Evolutionary conservation across 2,888 invertebrate genomes (phyloP), one percentile per base, ranked within the genome.

Genomic region (Gibbula magus): DNA sequence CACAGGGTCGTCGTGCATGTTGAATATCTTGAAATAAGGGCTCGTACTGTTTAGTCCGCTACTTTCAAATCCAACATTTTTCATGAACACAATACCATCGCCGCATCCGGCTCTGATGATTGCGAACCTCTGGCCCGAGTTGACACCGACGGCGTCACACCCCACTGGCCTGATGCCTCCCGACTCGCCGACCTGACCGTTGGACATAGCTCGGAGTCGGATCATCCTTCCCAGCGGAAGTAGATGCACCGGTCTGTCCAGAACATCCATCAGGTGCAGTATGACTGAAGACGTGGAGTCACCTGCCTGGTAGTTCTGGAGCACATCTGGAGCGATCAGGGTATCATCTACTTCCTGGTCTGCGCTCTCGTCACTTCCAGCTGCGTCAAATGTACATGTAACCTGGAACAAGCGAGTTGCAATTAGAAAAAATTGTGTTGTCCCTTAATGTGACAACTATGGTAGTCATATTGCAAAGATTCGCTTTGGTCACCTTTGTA

Each of bases 81-180:
- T 75, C 10, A 16, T 18, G 25, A 75, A 52, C 22, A 75, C 75
- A n/a, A 75, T 18, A 7, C 75, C 75, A 25, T 75, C 75, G 3
- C 75, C 75, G n/a, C 75, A 75, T 20, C 75, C 32, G 35, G 70
- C 70, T 39, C 70, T 35, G 20, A 70, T 18, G 20, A 70, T 70
- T 4, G 70, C 39, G 39, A 70, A 70, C 35, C 70, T 70, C 35
- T 35, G 29, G 2, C 35, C 35, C 0, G 70, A n/a, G 3, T 2
- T 35, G 32, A 35, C 7, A 1, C 70, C 70, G 20, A 70, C 13
- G 13, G 70, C 70, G n/a, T 70, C 70, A n/a, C 70, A 70, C 1
- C 39, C 39, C 29, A 70, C 70, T 3, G 70, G n/a, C n/a, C 39
- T 29, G 32, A 70, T 20, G 18, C 70, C 70, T 0, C 70, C 70